A percentile compares a stretch with the other conserved stretches of the same genome.
phyloP scores from a whole-genome alignment of 2,797 vertebrate species.

The Phoebastria nigripes region DNA sequence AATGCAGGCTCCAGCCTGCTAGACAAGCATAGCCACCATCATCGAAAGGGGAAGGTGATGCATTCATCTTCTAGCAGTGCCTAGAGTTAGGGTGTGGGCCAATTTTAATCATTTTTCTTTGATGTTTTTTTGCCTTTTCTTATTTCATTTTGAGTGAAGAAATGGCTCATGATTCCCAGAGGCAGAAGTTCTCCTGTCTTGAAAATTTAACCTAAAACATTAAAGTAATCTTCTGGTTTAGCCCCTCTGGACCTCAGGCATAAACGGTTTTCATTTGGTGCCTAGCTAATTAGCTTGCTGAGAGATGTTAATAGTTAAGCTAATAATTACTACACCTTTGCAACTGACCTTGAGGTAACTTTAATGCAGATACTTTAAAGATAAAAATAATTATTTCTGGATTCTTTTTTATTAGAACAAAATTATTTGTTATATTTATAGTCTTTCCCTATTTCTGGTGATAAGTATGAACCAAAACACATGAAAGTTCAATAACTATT shows the following conservation, averaged over 20 bases:
- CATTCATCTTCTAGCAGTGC: not conserved
- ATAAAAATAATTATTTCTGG: not conserved
- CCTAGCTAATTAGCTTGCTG: not conserved
- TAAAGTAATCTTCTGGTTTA: not conserved
- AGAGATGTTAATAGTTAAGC: slow-evolving; percentile 23
- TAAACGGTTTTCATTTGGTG: not conserved
- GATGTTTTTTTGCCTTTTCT: not conserved
- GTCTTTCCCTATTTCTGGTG: not conserved
- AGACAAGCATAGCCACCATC: not conserved
- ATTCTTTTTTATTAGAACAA: not conserved
- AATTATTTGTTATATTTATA: not conserved
- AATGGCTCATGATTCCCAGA: not conserved
- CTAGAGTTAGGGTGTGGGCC: not conserved
- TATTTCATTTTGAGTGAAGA: not conserved
- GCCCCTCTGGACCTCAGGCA: not conserved
- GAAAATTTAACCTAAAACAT: slow-evolving; percentile 15
- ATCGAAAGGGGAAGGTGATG: fast-evolving
- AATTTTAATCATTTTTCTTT: not conserved
- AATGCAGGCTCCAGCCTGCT: not conserved
- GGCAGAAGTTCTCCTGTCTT: not conserved
- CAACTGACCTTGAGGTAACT: slow-evolving; percentile 14
- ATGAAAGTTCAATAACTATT: not conserved
- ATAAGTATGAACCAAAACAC: not conserved
- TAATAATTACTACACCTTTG: slow-evolving; percentile 32
- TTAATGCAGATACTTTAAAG: not conserved